These are phyloP conservation scores for Takifugu ocellatus DNA, from an alignment of 2,797 vertebrate genomes.

Conservation along the genomic window DNA sequence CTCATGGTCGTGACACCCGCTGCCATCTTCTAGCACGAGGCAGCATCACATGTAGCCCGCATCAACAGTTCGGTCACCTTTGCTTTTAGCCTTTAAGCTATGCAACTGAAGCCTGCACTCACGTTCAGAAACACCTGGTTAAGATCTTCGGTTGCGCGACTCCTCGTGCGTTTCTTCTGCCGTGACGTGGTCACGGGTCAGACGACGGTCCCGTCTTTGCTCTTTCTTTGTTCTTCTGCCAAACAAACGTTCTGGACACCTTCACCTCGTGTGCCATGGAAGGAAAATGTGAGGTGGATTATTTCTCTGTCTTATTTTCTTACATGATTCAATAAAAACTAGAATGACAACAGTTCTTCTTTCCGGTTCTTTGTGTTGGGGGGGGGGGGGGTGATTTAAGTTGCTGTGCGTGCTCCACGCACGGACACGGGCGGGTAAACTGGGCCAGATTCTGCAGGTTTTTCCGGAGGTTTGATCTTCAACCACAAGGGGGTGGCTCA, in stretches of 20 bases:
- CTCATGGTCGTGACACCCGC: conserved; percentile 38
- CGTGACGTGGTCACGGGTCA: conserved; percentile 40
- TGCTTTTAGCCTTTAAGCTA: conserved; percentile 69
- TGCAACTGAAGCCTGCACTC: conserved; percentile 74
- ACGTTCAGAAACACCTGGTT: conserved; percentile 42
- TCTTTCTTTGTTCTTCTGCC: conserved; percentile 52
- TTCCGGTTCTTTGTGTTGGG: neutral
- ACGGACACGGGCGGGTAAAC: no score
- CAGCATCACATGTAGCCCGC: conserved; percentile 62
- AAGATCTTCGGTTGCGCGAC: conserved; percentile 35
- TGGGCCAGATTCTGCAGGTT: neutral
- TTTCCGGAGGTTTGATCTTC: conserved; percentile 23
- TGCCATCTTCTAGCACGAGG: conserved; percentile 48
- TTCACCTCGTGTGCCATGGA: conserved; percentile 81
- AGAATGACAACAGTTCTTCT: conserved; percentile 17
- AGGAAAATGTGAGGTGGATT: conserved; percentile 70
- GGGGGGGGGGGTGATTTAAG: no score
- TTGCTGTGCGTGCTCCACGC: no score
- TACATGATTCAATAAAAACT: conserved; percentile 77
- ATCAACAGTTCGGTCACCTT: conserved; percentile 51
- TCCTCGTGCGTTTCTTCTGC: conserved; percentile 35
- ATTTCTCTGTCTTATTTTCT: conserved; percentile 81
- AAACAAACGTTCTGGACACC: conserved; percentile 62
- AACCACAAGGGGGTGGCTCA: conserved; percentile 58
- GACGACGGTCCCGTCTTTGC: conserved; percentile 38